Percentiles rank a stretch among this genome's conserved stretches.
phyloP scores from a whole-genome alignment of 2,113 vertebrate genomes.

The Neodontobutis hainanensis region DNA sequence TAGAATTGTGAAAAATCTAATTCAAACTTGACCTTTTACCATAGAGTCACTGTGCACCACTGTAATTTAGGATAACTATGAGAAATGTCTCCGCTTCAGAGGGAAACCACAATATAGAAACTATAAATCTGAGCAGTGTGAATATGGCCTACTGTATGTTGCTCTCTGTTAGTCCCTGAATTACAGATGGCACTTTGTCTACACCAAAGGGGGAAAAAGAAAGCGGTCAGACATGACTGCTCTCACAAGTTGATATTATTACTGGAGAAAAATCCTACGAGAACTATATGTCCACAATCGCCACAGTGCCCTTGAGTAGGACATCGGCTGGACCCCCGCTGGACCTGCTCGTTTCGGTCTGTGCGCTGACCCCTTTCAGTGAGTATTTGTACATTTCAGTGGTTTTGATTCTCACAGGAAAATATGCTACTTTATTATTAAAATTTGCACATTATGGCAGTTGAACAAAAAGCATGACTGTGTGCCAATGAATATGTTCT shows the following conservation, averaged over 20 bases:
- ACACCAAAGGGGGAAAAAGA: background rate
- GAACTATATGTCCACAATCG: conserved; percentile 23
- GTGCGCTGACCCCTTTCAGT: conserved; percentile 27
- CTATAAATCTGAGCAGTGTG: background rate
- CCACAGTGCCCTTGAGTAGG: conserved; percentile 53
- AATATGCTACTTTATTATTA: conserved; percentile 45
- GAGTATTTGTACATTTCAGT: conserved; percentile 11
- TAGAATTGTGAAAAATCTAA: conserved; percentile 1
- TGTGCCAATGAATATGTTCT: conserved; percentile 40
- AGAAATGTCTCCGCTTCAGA: background rate
- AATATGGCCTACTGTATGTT: background rate
- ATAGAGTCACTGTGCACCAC: background rate
- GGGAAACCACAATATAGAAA: background rate
- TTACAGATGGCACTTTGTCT: background rate
- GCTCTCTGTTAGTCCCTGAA: conserved; percentile 1
- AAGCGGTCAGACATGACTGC: conserved; percentile 14
- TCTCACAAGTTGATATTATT: conserved; percentile 25
- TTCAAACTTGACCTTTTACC: conserved; percentile 12
- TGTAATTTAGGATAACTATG: background rate
- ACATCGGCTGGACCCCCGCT: conserved; percentile 10
- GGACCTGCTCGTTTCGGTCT: background rate
- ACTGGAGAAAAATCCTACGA: conserved; percentile 32
- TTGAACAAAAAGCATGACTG: conserved; percentile 12
- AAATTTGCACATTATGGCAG: conserved; percentile 31
- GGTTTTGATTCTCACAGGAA: conserved; percentile 4